phyloP scores from a whole-genome alignment of 2,888 invertebrate species.

The Pimpla rufipes region DNA sequence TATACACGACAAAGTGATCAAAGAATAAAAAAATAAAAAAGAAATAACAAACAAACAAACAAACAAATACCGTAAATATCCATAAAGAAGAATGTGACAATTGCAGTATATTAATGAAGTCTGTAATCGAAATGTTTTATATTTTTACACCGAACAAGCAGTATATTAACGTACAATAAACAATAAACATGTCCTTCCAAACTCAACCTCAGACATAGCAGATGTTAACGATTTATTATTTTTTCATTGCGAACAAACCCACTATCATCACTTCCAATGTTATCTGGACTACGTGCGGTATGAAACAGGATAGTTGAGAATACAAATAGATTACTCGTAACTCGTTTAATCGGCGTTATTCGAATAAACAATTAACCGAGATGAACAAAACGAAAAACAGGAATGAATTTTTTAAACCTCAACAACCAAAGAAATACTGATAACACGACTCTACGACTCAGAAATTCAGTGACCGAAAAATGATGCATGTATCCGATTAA shows the following conservation, averaged over 20 bases:
- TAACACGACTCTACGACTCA: conserved; percentile 56
- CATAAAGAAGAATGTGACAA: conserved; percentile 68
- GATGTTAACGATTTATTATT: conserved; percentile 83
- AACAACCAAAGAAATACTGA: conserved; percentile 29
- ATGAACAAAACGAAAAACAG: conserved; percentile 25
- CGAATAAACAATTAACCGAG: conserved; percentile 61
- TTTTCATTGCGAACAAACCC: conserved; percentile 78
- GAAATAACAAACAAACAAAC: conserved; percentile 46
- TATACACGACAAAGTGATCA: conserved; percentile 69
- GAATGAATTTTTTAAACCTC: neutral
- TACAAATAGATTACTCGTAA: conserved; percentile 65
- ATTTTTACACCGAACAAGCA: conserved; percentile 82
- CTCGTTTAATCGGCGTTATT: conserved; percentile 69
- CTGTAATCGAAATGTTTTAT: conserved; percentile 84
- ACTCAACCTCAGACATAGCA: conserved; percentile 84
- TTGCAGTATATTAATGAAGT: conserved; percentile 77
- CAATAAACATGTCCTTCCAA: conserved; percentile 84
- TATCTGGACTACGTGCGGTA: conserved; percentile 57
- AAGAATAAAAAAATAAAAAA: conserved; percentile 64
- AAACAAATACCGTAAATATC: conserved; percentile 49
- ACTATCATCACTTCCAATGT: conserved; percentile 53
- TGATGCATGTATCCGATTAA: conserved; percentile 56
- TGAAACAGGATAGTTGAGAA: conserved; percentile 51
- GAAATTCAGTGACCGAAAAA: conserved; percentile 49
- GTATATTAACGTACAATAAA: conserved; percentile 77